Conservation (phyloP, 2,888 invertebrate genomes). For the Calliopum simillimum region DNA sequence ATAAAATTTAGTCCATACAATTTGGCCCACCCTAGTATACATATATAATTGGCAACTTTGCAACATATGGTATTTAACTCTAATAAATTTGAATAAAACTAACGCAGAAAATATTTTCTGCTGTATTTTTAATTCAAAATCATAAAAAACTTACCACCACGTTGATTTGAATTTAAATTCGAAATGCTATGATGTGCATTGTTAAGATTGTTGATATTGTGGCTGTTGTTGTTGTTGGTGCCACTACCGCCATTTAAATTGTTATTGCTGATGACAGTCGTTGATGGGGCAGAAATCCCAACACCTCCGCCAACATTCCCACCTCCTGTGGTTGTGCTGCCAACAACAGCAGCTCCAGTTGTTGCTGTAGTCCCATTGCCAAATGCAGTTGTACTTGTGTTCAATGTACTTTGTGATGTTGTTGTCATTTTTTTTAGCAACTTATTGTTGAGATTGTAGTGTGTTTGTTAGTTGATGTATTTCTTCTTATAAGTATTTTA, state of each 20-base stretch:
- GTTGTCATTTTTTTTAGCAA: slow-evolving; percentile 25
- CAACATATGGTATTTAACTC: no score
- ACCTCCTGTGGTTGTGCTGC: neutral
- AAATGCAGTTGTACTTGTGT: slow-evolving; percentile 7
- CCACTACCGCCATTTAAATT: neutral
- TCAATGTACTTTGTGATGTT: slow-evolving; percentile 22
- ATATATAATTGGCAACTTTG: no score
- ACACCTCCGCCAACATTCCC: slow-evolving; percentile 3
- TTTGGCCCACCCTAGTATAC: no score
- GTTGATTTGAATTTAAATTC: slow-evolving; percentile 17
- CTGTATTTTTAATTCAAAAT: no score
- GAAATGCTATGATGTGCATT: slow-evolving; percentile 15
- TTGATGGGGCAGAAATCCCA: neutral
- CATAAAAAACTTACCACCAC: slow-evolving; percentile 25
- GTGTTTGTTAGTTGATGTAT: neutral
- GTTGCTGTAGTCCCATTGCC: slow-evolving; percentile 16
- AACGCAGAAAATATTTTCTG: slow-evolving; percentile 5
- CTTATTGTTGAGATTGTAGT: neutral
- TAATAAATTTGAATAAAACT: slow-evolving; percentile 26
- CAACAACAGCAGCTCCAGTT: slow-evolving; percentile 1
- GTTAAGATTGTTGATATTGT: slow-evolving; percentile 18
- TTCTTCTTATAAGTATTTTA: neutral
- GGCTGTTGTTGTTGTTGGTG: neutral
- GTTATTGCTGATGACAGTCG: slow-evolving; percentile 13
- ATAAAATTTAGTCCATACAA: no score